Evolutionary conservation across 2,113 vertebrate genomes (phyloP).

Genomic region (Climacteris rufus): DNA sequence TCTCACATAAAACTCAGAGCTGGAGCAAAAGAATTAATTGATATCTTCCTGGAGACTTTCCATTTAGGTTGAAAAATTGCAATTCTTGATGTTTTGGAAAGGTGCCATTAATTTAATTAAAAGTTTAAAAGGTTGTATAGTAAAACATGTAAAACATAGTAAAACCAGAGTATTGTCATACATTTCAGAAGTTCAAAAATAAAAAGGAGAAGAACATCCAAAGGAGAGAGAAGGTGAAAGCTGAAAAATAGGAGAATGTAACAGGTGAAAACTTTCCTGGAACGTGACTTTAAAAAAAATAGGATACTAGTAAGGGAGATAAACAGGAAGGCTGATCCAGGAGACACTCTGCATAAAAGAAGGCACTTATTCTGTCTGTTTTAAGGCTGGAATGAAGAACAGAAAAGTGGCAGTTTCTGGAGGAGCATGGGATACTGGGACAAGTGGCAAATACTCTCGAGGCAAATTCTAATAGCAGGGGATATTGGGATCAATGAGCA

Average conservation of each 20-base stretch:
- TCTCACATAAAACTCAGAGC: neutral
- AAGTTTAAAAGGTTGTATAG: neutral
- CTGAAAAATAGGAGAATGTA: neutral
- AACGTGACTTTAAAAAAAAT: neutral
- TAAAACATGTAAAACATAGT: neutral
- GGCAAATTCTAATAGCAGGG: neutral
- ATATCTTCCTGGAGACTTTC: neutral
- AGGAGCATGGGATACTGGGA: neutral
- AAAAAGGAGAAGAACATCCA: neutral
- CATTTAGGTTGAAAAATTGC: neutral
- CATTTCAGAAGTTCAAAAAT: neutral
- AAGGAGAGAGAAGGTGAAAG: neutral
- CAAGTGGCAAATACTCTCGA: neutral
- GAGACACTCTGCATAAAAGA: neutral
- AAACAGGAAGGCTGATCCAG: neutral
- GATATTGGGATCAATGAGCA: neutral
- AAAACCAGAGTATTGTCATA: neutral
- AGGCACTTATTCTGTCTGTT: neutral
- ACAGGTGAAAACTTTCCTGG: neutral
- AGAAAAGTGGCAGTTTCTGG: neutral
- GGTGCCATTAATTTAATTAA: slow-evolving; percentile 8
- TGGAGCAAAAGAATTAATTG: slow-evolving; percentile 6
- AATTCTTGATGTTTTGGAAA: neutral
- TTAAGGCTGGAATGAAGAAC: neutral
- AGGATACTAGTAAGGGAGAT: neutral